A percentile compares a stretch with the other conserved stretches of the same genome.
phyloP scores from a whole-genome alignment of 1,140 invertebrate genomes.

The Rhagoletis zephyria region DNA sequence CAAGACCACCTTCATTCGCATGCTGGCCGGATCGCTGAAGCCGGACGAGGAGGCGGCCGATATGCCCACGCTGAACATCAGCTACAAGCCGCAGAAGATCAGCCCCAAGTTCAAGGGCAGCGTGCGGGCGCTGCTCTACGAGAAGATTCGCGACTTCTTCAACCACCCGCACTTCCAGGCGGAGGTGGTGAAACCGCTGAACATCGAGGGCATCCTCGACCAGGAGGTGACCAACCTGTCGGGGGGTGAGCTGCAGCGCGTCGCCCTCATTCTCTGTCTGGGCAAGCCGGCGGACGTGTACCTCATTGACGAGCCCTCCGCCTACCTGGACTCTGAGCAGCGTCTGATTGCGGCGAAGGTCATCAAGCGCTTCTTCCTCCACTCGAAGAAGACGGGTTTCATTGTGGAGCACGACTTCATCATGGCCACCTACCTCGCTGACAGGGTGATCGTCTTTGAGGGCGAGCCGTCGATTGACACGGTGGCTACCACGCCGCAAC shows the following conservation, averaged over 20 bases:
- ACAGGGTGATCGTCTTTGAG: constrained; percentile 98
- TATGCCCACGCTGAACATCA: constrained; percentile 94
- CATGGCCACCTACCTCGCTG: constrained; percentile 99
- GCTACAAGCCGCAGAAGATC: constrained; percentile 99
- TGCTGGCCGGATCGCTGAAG: constrained; percentile 95
- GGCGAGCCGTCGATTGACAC: constrained; percentile 91
- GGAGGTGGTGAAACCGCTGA: constrained; percentile 99
- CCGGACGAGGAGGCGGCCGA: constrained; percentile 89
- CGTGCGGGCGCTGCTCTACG: constrained; percentile 92
- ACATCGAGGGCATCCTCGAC: constrained; percentile 98
- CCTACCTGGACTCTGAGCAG: constrained; percentile 99
- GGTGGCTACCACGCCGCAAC: constrained; percentile 92
- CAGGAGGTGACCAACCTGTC: constrained; percentile 99
- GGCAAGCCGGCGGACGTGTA: constrained; percentile 99
- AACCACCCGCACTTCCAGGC: constrained; percentile 98
- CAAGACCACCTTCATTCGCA: constrained; percentile 98
- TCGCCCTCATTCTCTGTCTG: constrained; percentile 94
- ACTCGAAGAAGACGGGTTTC: constrained; percentile 99
- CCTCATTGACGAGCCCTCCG: constrained; percentile 98
- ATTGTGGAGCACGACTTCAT: constrained; percentile 99
- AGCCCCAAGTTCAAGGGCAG: constrained; percentile 96
- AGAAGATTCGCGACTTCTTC: constrained; percentile 97
- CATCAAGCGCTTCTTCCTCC: constrained; percentile 94
- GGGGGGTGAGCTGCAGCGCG: constrained; percentile 98
- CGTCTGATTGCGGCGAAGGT: constrained; percentile 99